Conservation (phyloP, 2,888 invertebrate genomes). For the Coremacera marginata region DNA sequence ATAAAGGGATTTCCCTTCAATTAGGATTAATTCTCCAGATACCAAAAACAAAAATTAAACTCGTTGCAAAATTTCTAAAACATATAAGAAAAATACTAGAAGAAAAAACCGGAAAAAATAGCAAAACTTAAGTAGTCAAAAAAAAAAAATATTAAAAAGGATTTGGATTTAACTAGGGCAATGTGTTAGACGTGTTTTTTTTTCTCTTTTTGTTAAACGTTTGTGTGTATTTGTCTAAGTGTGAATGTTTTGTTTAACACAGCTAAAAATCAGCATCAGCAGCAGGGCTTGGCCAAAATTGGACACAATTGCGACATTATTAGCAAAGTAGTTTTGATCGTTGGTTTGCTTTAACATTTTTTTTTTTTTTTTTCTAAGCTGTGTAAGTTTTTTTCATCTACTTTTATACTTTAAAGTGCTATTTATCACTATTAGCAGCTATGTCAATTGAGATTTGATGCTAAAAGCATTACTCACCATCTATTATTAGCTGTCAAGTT, state of each 20-base stretch:
- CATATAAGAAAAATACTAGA: background rate
- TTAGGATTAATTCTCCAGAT: conserved; percentile 45
- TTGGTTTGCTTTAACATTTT: background rate
- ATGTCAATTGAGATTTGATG: background rate
- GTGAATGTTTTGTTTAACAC: background rate
- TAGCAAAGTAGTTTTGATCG: background rate
- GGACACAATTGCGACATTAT: conserved; percentile 32
- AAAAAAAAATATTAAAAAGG: background rate
- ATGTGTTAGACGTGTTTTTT: background rate
- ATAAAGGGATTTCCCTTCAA: conserved; percentile 46
- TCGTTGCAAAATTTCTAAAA: background rate
- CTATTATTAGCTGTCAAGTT: no score
- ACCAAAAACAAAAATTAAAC: conserved; percentile 26
- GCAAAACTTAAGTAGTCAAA: background rate
- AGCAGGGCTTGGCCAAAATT: conserved; percentile 15
- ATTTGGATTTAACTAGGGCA: conserved; percentile 1
- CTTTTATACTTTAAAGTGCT: conserved; percentile 58
- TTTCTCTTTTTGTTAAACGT: background rate
- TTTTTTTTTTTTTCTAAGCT: conserved; percentile 7
- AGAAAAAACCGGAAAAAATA: background rate
- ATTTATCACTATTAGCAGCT: conserved; percentile 61
- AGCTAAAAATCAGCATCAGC: background rate
- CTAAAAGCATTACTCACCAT: background rate
- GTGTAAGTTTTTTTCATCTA: conserved; percentile 29
- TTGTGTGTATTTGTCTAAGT: background rate